Percentiles rank a stretch among this genome's conserved stretches.
Conservation (phyloP, 2,888 invertebrate genomes). For the Achlya flavicornis region DNA sequence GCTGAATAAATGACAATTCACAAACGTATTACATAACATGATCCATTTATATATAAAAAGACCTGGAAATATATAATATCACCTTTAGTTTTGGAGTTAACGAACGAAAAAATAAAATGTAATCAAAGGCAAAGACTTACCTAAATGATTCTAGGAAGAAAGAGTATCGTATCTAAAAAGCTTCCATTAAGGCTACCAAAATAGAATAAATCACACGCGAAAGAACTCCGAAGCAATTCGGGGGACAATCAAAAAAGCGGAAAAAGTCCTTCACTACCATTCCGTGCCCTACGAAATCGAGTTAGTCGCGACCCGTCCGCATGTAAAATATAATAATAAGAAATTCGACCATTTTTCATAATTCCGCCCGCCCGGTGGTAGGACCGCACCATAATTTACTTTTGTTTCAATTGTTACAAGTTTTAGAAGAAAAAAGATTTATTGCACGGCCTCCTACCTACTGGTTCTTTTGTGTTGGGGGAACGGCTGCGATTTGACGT, state of each 20-base stretch:
- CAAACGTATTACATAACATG: too few species aligned
- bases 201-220: conserved; percentile 19
- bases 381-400: conserved; percentile 69
- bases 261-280: conserved; percentile 15
- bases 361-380: conserved; percentile 54
- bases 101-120: neutral
- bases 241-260: conserved; percentile 24
- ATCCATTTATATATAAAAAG: too few species aligned
- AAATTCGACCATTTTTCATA: conserved; percentile 68
- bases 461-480: conserved; percentile 45
- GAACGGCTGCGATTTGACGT: conserved; percentile 49
- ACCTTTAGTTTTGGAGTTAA: neutral
- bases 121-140: neutral
- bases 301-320: conserved; percentile 21
- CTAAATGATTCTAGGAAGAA: neutral
- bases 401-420: conserved; percentile 80
- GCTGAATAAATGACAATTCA: too few species aligned
- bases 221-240: conserved; percentile 21
- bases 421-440: conserved; percentile 66
- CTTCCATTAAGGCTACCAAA: conserved; percentile 2
- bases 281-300: conserved; percentile 26
- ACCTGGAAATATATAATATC: too few species aligned
- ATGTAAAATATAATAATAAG: conserved; percentile 25
- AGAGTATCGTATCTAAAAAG: neutral
- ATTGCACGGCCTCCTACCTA: conserved; percentile 58